Percentiles rank a stretch among this genome's conserved stretches.
phyloP scores from a whole-genome alignment of 2,888 invertebrate species.

The Tipula unca region DNA sequence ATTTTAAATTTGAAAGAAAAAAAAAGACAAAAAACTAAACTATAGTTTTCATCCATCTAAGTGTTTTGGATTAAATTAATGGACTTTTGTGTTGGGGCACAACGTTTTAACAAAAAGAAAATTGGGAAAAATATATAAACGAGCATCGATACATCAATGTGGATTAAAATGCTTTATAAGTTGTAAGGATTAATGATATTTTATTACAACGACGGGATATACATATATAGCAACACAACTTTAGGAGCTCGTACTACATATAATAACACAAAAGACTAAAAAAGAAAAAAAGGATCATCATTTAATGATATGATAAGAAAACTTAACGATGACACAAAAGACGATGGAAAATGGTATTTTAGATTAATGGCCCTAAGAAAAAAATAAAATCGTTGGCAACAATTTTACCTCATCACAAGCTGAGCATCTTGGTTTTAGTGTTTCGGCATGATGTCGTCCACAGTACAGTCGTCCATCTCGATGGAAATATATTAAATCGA shows the following conservation, averaged over 20 bases:
- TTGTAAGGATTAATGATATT: slow-evolving; percentile 8
- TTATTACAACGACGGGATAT: background rate
- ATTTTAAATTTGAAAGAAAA: background rate
- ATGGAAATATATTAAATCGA: slow-evolving; percentile 96
- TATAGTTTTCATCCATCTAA: background rate
- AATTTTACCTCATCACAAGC: slow-evolving; percentile 88
- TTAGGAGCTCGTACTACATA: background rate
- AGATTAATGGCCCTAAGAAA: background rate
- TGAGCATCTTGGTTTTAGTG: slow-evolving; percentile 90
- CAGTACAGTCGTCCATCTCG: slow-evolving; percentile 85
- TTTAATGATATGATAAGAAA: background rate
- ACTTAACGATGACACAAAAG: background rate
- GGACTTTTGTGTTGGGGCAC: background rate
- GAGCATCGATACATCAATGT: slow-evolving; percentile 15
- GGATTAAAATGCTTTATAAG: slow-evolving; percentile 16
- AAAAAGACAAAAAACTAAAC: too few relatives aligned
- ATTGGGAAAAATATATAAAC: background rate
- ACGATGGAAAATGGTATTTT: background rate
- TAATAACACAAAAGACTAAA: background rate
- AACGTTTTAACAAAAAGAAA: background rate
- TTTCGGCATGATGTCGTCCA: slow-evolving; percentile 95
- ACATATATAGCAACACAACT: background rate
- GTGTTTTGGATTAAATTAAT: slow-evolving; percentile 2
- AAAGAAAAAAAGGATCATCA: background rate
- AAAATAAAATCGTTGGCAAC: background rate